These are phyloP conservation scores for Cheilosia grossa DNA, from an alignment of 2,888 invertebrate genomes.

Conservation along the genomic window DNA sequence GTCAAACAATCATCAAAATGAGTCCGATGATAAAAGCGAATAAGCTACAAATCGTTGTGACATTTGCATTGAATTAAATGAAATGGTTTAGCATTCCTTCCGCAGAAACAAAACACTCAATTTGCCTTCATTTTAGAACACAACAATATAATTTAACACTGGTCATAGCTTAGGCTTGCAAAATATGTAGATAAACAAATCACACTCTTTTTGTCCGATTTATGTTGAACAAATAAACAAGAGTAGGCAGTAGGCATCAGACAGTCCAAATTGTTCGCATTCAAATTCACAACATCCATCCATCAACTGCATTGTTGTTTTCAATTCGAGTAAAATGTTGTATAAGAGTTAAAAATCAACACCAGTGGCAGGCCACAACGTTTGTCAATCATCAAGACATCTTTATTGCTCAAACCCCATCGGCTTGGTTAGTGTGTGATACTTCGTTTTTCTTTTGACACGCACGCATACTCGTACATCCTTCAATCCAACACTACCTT, in stretches of 20 bases:
- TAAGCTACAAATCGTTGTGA: too few relatives aligned
- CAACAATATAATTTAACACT: slow-evolving; percentile 9
- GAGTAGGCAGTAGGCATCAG: background rate
- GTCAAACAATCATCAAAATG: too few relatives aligned
- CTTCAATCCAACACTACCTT: background rate
- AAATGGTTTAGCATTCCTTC: background rate
- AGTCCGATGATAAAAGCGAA: too few relatives aligned
- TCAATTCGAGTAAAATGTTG: background rate
- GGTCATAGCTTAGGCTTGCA: slow-evolving; percentile 2
- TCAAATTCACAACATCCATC: background rate
- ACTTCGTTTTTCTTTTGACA: too few relatives aligned
- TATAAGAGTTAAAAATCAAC: slow-evolving; percentile 23
- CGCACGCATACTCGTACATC: background rate
- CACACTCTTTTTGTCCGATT: slow-evolving; percentile 13
- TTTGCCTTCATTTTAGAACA: background rate
- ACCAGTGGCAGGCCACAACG: slow-evolving; percentile 23
- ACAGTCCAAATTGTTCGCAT: slow-evolving; percentile 3
- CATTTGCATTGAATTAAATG: background rate
- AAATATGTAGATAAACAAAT: slow-evolving; percentile 3
- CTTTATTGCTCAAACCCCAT: background rate
- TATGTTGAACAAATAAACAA: slow-evolving; percentile 46
- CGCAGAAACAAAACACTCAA: background rate
- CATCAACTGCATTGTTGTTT: slow-evolving; percentile 32
- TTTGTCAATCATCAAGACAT: slow-evolving; percentile 30
- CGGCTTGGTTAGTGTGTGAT: slow-evolving; percentile 1